Evolutionary conservation across 2,888 invertebrate genomes (phyloP).

Genomic region (Eucriotettix oculatus): DNA sequence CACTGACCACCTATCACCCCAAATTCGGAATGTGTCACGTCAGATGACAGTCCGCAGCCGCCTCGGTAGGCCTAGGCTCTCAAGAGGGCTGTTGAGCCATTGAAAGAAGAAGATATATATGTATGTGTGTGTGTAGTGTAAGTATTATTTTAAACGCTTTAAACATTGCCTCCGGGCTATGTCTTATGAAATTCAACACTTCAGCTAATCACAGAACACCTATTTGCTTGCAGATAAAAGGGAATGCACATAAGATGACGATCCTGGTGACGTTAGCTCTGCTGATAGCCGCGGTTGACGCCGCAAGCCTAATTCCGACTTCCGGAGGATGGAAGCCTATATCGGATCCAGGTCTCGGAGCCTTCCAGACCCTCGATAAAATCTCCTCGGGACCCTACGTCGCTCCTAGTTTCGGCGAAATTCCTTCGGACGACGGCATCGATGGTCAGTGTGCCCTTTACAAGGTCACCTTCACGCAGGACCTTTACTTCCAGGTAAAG

Average conservation of each 20-base stretch:
- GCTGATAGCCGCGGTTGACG: neutral
- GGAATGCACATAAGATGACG: neutral
- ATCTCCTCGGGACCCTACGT: neutral
- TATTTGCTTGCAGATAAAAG: no score
- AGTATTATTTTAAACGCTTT: no score
- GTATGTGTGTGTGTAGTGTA: no score
- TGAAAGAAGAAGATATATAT: no score
- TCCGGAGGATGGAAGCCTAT: neutral
- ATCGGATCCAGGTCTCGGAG: neutral
- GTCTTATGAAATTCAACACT: no score
- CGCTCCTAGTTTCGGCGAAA: neutral
- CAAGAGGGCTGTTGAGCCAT: no score
- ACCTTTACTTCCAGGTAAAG: conserved; percentile 35
- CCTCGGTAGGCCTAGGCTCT: no score
- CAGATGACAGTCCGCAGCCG: no score
- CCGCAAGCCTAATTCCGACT: neutral
- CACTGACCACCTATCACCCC: no score
- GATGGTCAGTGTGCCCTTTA: conserved; percentile 47
- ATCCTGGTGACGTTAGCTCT: neutral
- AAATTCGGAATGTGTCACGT: no score
- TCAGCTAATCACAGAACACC: no score
- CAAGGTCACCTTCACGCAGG: conserved; percentile 50
- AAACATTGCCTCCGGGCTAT: no score
- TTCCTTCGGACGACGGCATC: neutral
- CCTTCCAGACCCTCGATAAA: neutral